Conservation (phyloP, 2,797 vertebrate genomes). For the Galaxias olidus region DNA sequence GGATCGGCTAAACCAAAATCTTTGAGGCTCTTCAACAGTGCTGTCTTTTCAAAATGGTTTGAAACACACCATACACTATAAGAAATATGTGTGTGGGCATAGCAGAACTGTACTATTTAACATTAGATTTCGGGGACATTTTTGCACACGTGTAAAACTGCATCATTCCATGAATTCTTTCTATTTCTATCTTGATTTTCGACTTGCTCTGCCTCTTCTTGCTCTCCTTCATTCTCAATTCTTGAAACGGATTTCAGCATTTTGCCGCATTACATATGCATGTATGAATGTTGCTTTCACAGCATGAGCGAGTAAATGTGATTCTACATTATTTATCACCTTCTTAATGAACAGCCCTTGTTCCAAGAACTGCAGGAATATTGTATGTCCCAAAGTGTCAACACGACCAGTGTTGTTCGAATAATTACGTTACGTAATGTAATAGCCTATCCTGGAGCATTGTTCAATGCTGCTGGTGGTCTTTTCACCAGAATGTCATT, state of each 20-base stretch:
- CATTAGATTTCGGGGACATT: no score
- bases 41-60: not conserved
- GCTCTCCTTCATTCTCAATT: conserved; percentile 9
- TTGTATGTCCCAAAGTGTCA: conserved; percentile 52
- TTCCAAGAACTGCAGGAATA: conserved; percentile 39
- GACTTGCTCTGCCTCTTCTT: conserved; percentile 7
- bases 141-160: no score
- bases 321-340: conserved; percentile 57
- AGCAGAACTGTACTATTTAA: no score
- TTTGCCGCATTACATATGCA: conserved; percentile 54
- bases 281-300: conserved; percentile 35
- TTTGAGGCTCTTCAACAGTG: conserved; percentile 15
- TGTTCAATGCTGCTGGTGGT: conserved; percentile 20
- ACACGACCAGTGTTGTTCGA: conserved; percentile 42
- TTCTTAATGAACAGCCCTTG: conserved; percentile 49
- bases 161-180: not conserved
- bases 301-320: conserved; percentile 45
- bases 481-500: conserved; percentile 12
- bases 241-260: conserved; percentile 40
- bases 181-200: not conserved
- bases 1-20: conserved; percentile 11
- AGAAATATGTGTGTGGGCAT: no score
- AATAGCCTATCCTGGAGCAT: conserved; percentile 34
- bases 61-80: not conserved
- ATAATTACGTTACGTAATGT: conserved; percentile 52